Base-by-base conservation (phyloP, 2,797 vertebrate genomes). In the Clamator glandarius region DNA sequence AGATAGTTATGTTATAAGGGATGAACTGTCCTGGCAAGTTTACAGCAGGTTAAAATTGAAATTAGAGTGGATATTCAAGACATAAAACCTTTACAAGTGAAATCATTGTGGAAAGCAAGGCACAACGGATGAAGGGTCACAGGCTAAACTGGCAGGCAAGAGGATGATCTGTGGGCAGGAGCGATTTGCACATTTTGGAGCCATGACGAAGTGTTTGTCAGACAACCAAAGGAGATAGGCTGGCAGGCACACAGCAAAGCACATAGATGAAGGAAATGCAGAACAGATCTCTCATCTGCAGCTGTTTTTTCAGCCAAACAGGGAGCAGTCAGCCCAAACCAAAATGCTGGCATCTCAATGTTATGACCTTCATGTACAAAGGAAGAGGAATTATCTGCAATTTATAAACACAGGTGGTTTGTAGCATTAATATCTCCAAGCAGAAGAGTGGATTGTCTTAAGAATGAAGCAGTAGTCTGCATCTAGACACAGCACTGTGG, bases 31-130 rank as follows among this genome's bases (percentile, higher is more conserved):
- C 75, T 68, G 82, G 68, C 42, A 58, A 77, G 80, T 51, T 85
- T 74, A 26, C 57, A 83, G 57, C 82, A 85, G 78, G 70, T 80
- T 44, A 77, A 50, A 77, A 80, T 89, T 84, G 57, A 87, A 91
- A 89, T 80, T 14, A 42, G 58, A 28, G 41, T 39, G n/a, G 48
- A 55, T 85, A 57, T 72, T 87, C 44, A 75, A 83, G 75, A 74
- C 33, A 77, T 12, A 80, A 91, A 91, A 35, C 33, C 31, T 61
- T 90, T 39, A 59, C 46, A 78, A 69, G 54, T 29, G 36, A 69
- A 68, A 68, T 50, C 66, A 9, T 62, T 39, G 76, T 64, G 55
- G 59, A 68, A 82, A 76, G 70, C 58, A 42, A 89, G 42, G 36
- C 33, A 23, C 24, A 11, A 1, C 3, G 51, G 46, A 55, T 46